Percentiles rank a stretch among this genome's conserved stretches.
Evolutionary conservation across 1,140 invertebrate genomes (phyloP).

Genomic region (Drosophila orosa): DNA sequence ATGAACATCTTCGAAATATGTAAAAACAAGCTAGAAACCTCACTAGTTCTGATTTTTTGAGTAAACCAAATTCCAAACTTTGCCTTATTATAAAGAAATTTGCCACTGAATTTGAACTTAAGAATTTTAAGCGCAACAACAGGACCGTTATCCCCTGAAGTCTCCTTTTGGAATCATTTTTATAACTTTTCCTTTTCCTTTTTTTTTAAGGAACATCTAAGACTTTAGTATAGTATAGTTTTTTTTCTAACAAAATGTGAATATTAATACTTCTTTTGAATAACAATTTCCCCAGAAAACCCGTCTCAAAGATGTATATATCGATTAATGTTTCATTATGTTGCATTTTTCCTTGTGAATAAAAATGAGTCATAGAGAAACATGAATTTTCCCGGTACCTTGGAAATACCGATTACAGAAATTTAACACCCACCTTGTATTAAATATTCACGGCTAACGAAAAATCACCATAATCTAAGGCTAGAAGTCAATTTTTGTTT

Average conservation of each 20-base stretch:
- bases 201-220: background rate
- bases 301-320: background rate
- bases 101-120: background rate
- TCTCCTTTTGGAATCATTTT: too few relatives aligned
- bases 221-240: too few relatives aligned
- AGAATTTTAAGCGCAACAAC: background rate
- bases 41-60: accelerated
- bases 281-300: background rate
- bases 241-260: background rate
- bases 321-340: background rate
- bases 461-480: conserved; percentile 45
- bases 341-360: background rate
- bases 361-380: background rate
- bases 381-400: background rate
- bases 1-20: background rate
- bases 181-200: background rate
- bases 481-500: conserved; percentile 45
- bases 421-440: conserved; percentile 14
- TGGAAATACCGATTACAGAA: conserved; percentile 3
- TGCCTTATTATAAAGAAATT: background rate
- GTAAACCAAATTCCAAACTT: too few relatives aligned
- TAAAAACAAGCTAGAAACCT: background rate
- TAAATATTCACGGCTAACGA: conserved; percentile 36
- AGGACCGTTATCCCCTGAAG: background rate
- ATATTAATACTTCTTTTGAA: too few relatives aligned